A percentile compares a stretch with the other conserved stretches of the same genome.
These are phyloP conservation scores for Blomia tropicalis DNA, from an alignment of 2,888 invertebrate species.

Conservation along the genomic window DNA sequence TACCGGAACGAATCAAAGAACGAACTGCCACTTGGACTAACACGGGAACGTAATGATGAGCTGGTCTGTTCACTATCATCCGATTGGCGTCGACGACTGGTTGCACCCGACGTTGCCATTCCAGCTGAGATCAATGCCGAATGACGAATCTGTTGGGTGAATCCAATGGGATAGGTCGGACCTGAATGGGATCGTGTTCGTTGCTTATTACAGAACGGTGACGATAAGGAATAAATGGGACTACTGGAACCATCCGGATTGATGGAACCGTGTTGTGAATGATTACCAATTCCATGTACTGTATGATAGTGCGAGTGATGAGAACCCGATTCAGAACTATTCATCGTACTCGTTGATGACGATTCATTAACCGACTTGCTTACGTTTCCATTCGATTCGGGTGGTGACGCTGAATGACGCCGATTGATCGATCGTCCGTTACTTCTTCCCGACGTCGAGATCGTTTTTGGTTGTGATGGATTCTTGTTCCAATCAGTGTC, in stretches of 20 bases:
- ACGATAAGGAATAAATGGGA: not conserved
- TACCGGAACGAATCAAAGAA: conserved; percentile 59
- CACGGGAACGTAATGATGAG: conserved; percentile 5
- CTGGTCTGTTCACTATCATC: not conserved
- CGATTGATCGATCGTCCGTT: not conserved
- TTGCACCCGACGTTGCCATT: not conserved
- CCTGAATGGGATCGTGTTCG: conserved; percentile 18
- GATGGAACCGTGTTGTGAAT: not conserved
- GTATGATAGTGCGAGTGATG: conserved; percentile 8
- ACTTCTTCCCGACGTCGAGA: not conserved
- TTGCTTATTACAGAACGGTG: not conserved
- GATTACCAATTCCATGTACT: not conserved
- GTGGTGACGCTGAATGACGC: not conserved
- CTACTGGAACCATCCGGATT: not conserved
- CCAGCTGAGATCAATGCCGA: conserved; percentile 19
- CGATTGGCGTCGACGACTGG: conserved; percentile 4
- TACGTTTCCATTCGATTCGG: not conserved
- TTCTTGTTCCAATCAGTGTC: not conserved
- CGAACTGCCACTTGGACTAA: conserved; percentile 27
- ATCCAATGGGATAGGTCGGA: conserved; percentile 12
- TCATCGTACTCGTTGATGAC: not conserved
- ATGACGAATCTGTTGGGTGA: conserved; percentile 18
- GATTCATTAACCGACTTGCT: not conserved
- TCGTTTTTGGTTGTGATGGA: not conserved
- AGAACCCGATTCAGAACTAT: not conserved